phyloP scores from a whole-genome alignment of 2,888 invertebrate genomes.

The Scaptomyza caliginosa region DNA sequence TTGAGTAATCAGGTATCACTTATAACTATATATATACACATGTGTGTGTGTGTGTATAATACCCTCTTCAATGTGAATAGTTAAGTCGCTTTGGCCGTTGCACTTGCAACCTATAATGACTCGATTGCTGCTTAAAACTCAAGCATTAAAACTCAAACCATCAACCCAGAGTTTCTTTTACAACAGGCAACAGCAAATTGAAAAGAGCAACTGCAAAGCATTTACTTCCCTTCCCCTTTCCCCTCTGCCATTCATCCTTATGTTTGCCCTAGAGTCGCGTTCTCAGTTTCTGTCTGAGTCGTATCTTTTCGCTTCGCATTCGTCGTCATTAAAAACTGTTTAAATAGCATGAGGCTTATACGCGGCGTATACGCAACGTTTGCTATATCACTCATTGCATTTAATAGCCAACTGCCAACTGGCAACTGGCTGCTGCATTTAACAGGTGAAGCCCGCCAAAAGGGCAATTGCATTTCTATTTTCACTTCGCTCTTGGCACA shows the following conservation, averaged over 20 bases:
- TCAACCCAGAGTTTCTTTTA: neutral
- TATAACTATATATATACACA: neutral
- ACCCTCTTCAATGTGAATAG: neutral
- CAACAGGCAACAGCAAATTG: conserved; percentile 38
- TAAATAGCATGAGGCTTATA: conserved; percentile 51
- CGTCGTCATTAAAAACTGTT: conserved; percentile 63
- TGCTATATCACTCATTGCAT: conserved; percentile 32
- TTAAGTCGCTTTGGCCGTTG: conserved; percentile 13
- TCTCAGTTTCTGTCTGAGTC: neutral
- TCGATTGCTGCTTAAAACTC: conserved; percentile 41
- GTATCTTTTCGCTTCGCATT: conserved; percentile 4
- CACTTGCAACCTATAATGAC: conserved; percentile 26
- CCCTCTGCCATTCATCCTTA: neutral
- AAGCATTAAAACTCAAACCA: conserved; percentile 52
- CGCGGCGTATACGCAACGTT: conserved; percentile 45
- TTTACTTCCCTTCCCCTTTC: neutral
- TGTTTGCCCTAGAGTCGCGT: conserved; percentile 3
- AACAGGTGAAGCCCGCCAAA: conserved; percentile 1
- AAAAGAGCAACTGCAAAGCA: conserved; percentile 36
- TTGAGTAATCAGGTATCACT: neutral
- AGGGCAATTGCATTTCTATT: conserved; percentile 20
- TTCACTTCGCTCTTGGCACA: conserved; percentile 12
- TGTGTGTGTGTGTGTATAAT: neutral
- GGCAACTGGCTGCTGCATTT: too few relatives aligned
- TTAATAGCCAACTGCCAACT: conserved; percentile 44